These are phyloP conservation scores for Bombus terrestris DNA, from an alignment of 1,140 invertebrate species.

Conservation along the genomic window DNA sequence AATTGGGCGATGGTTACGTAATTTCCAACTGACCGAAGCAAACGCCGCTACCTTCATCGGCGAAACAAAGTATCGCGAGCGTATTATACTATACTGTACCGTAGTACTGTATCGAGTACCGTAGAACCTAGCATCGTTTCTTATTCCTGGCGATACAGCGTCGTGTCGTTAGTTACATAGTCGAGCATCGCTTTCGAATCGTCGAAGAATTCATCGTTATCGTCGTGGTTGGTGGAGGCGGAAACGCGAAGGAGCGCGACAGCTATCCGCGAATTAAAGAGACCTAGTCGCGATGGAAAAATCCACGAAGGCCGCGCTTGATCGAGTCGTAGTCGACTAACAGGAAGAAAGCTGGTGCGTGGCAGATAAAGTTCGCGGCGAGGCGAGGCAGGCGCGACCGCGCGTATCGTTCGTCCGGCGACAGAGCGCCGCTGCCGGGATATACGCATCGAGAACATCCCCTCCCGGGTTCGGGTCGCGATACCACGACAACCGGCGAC, in stretches of 20 bases:
- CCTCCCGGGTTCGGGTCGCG: not conserved
- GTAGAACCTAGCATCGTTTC: too few species aligned
- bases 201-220: too few species aligned
- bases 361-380: conserved; percentile 37
- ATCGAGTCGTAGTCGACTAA: conserved; percentile 38
- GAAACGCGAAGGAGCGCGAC: not conserved
- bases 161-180: too few species aligned
- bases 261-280: conserved; percentile 3
- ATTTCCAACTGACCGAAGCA: too few species aligned
- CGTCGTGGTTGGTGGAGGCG: too few species aligned
- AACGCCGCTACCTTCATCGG: too few species aligned
- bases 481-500: conserved; percentile 15
- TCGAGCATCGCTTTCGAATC: too few species aligned
- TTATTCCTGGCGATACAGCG: too few species aligned
- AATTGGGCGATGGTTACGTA: too few species aligned
- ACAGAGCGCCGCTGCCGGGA: conserved; percentile 7
- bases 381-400: not conserved
- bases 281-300: conserved; percentile 21
- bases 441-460: conserved; percentile 7
- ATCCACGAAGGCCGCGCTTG: conserved; percentile 46
- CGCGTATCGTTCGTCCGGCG: conserved; percentile 21
- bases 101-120: too few species aligned
- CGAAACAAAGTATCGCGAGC: too few species aligned
- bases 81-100: accelerated
- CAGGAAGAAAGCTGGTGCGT: conserved; percentile 48